Conservation (phyloP, 1,140 invertebrate species). For the Aphidius gifuensis region DNA sequence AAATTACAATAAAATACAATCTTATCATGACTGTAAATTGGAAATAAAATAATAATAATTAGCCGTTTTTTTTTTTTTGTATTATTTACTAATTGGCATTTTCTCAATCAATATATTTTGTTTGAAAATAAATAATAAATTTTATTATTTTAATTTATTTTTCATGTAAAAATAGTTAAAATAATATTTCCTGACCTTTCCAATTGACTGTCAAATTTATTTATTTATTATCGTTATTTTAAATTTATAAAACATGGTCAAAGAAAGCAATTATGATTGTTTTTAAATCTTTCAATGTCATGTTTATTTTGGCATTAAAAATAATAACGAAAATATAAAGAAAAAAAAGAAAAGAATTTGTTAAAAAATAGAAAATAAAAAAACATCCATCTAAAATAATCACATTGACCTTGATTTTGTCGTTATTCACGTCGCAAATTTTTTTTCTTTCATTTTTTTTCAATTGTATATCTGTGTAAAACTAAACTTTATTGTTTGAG, state of each 20-base stretch:
- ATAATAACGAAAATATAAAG: not conserved
- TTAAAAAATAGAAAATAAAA: slow-evolving; percentile 3
- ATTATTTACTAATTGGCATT: too few species aligned
- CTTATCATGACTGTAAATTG: slow-evolving; percentile 26
- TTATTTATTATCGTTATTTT: slow-evolving; percentile 1
- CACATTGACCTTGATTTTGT: slow-evolving; percentile 9
- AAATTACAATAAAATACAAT: slow-evolving; percentile 28
- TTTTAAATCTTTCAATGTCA: slow-evolving; percentile 17
- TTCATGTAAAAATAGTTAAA: too few species aligned
- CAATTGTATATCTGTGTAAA: not conserved
- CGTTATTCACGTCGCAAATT: too few species aligned
- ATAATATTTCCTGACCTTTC: not conserved
- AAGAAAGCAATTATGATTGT: slow-evolving; percentile 17
- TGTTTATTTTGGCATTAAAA: slow-evolving; percentile 13
- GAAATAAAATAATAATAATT: too few species aligned
- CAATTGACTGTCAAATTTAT: not conserved
- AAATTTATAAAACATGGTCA: not conserved
- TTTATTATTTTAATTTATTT: too few species aligned
- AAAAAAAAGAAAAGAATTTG: slow-evolving; percentile 4
- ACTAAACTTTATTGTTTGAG: slow-evolving; percentile 16
- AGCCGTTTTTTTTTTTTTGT: too few species aligned
- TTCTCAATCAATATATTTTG: too few species aligned
- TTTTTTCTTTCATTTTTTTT: too few species aligned
- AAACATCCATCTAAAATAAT: not conserved
- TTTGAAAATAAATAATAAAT: too few species aligned